Base-by-base conservation (phyloP, 2,113 vertebrate species). In the Microtus pennsylvanicus region DNA sequence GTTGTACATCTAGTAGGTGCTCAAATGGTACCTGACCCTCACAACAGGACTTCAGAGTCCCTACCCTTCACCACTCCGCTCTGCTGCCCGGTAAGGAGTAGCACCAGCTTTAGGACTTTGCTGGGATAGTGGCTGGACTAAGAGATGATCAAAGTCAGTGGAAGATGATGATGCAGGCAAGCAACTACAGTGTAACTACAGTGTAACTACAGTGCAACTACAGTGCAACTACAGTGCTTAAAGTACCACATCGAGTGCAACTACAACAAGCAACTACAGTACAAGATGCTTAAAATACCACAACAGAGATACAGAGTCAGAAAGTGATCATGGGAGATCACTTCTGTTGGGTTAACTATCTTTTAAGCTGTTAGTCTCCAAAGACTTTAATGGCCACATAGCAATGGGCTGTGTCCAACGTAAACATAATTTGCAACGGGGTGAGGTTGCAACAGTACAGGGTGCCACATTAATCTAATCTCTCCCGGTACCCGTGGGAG, bases 381-480 rank as follows among this genome's bases (percentile, higher is more conserved):
- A 38, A 76, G 89, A 47, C 19, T 74, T 42, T 87, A 63, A 78
- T 26, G 87, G 47, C 35, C 63, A 5, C n/a, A 3, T 12, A 35
- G 58, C 76, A 42, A 77, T 24, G 55, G 30, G 42, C 38, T 12
- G 63, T 33, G 35, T 21, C 69, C 75, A 77, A 63, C 35, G 4
- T 55, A 91, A 93, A 72, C 33, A 87, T 24, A 63, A 35, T 21
- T 93, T 63, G 74, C 55, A 69, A 91, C 89, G 91, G 35, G 82
- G 58, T 70, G 61, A 91, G 35, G n/a, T 14, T 35, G 2, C 38
- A 61, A 38, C n/a, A 5, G 52, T 38, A 4, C 78, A 33, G 16
- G 63, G 55, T 12, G 83, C 50, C 12, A 6, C 35, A 14, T 90
- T 94, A 38, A 91, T 38, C 26, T 75, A 30, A 74, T 76, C 94